Percentiles rank a stretch among this genome's conserved stretches.
These are phyloP conservation scores for Melanotaenia nigrans DNA, from an alignment of 2,797 vertebrate genomes.

Conservation along the genomic window DNA sequence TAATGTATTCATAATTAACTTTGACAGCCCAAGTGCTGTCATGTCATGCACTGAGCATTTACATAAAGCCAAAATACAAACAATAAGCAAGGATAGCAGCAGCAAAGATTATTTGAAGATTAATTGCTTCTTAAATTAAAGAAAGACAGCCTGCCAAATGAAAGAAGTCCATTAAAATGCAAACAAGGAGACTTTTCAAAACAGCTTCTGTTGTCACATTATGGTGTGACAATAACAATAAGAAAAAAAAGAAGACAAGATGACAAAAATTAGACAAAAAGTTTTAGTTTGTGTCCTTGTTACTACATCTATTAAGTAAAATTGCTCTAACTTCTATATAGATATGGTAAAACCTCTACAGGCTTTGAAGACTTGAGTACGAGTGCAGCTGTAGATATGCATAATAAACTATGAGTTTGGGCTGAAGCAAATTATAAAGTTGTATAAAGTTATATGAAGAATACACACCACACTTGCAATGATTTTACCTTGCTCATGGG, in stretches of 20 bases:
- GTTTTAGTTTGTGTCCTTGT: background rate
- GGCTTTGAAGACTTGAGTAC: too few species aligned
- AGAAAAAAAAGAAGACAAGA: background rate
- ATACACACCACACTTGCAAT: background rate
- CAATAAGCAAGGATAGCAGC: background rate
- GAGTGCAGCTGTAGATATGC: background rate
- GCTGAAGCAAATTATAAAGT: background rate
- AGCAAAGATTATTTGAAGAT: background rate
- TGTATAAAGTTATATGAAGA: background rate
- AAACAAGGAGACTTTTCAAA: slow-evolving; percentile 3
- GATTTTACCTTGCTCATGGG: background rate
- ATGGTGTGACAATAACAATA: background rate
- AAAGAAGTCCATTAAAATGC: slow-evolving; percentile 5
- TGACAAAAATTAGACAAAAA: background rate
- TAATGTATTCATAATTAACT: background rate
- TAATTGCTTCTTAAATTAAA: slow-evolving; percentile 3
- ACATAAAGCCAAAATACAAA: background rate
- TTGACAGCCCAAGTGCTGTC: background rate
- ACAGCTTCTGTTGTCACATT: background rate
- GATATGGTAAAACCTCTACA: too few species aligned
- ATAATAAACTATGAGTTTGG: background rate
- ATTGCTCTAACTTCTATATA: background rate
- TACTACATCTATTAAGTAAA: background rate
- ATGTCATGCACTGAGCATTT: background rate
- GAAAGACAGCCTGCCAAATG: background rate